Evolutionary conservation across 2,113 vertebrate genomes (phyloP).

Genomic region (Tragelaphus buxtoni): DNA sequence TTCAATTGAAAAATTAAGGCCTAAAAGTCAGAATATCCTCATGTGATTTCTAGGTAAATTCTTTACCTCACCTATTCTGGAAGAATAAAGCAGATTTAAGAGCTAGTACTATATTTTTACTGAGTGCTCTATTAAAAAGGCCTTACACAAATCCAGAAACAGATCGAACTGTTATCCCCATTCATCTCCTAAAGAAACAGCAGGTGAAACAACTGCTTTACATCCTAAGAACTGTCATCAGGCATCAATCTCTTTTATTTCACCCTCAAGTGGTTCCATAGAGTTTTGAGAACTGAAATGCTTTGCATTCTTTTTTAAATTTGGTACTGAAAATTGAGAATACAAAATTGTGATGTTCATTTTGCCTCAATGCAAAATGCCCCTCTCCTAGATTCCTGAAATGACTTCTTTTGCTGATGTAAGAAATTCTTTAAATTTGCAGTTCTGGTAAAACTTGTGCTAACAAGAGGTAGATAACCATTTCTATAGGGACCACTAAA

Average conservation of each 20-base stretch:
- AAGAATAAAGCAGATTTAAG: conserved; percentile 6
- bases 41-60: not conserved
- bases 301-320: not conserved
- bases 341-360: not conserved
- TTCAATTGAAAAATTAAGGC: too few species aligned
- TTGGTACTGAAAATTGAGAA: not conserved
- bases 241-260: not conserved
- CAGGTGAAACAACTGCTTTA: not conserved
- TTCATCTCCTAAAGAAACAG: conserved; percentile 42
- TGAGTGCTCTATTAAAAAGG: conserved; percentile 29
- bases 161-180: not conserved
- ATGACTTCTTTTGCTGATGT: not conserved
- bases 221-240: not conserved
- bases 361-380: not conserved
- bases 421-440: not conserved
- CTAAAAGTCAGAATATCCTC: not conserved
- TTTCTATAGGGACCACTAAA: not conserved
- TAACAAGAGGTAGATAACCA: not conserved
- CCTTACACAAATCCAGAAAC: not conserved
- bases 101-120: not conserved
- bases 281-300: not conserved
- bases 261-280: not conserved
- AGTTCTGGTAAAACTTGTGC: not conserved
- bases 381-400: not conserved
- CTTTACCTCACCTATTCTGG: not conserved